phyloP scores from a whole-genome alignment of 2,888 invertebrate species.

The Calliphora vomitoria region DNA sequence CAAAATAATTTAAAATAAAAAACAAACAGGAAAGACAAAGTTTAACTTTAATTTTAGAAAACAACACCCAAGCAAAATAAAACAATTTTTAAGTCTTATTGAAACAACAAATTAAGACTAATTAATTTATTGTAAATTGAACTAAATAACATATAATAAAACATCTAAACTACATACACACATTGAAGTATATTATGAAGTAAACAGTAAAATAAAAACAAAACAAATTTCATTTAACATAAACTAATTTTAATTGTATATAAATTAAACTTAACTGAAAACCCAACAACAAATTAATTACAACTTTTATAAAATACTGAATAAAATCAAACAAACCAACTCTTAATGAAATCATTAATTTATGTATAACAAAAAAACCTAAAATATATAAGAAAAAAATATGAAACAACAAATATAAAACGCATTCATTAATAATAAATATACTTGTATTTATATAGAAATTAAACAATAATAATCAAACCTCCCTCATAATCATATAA shows the following conservation, averaged over 20 bases:
- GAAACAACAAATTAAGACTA: conserved; percentile 22
- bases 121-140: conserved; percentile 56
- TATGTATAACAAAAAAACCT: conserved; percentile 35
- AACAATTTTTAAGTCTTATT: conserved; percentile 36
- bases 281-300: not conserved
- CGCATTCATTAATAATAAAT: not conserved
- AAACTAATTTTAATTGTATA: conserved; percentile 54
- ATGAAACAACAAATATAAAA: not conserved
- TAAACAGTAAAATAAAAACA: not conserved
- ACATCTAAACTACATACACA: not conserved
- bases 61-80: conserved; percentile 10
- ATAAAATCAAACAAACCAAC: conserved; percentile 33
- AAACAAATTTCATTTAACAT: conserved; percentile 18
- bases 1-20: not conserved
- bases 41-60: conserved; percentile 63
- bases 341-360: conserved; percentile 51
- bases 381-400: conserved; percentile 16
- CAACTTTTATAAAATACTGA: conserved; percentile 19
- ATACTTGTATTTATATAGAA: conserved; percentile 58
- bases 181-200: not conserved
- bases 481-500: conserved; percentile 26
- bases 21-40: conserved; percentile 66
- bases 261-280: conserved; percentile 35
- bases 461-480: conserved; percentile 44
- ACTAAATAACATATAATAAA: conserved; percentile 26